A percentile compares a stretch with the other conserved stretches of the same genome.
phyloP scores from a whole-genome alignment of 2,888 invertebrate species.

The Thereva unica region DNA sequence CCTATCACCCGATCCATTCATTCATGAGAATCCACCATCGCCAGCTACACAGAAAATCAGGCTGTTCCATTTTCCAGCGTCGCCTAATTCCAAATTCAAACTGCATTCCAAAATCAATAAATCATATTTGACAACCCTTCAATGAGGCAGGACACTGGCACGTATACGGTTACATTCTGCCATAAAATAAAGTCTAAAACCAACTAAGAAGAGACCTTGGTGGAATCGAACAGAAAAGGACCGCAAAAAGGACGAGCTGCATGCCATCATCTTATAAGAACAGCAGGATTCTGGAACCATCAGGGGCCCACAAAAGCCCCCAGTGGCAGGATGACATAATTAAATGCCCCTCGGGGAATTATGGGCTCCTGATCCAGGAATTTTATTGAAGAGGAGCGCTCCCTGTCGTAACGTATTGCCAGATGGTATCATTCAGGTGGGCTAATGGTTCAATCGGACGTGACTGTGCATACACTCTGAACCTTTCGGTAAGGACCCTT shows the following conservation, averaged over 20 bases:
- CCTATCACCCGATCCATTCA: no score
- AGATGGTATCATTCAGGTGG: constrained; percentile 33
- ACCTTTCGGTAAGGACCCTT: constrained; percentile 14
- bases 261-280: no score
- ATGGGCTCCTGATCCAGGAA: constrained; percentile 34
- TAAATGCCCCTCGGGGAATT: constrained; percentile 31
- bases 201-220: no score
- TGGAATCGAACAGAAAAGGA: no score
- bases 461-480: constrained; percentile 27
- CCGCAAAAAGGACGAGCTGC: no score
- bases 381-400: constrained; percentile 22
- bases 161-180: constrained; percentile 31
- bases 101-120: constrained; percentile 24
- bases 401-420: constrained; percentile 5
- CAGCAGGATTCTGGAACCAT: no score
- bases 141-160: constrained; percentile 15
- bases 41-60: no score
- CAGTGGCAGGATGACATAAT: constrained; percentile 24
- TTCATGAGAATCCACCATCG: no score
- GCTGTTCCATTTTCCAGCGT: constrained; percentile 21
- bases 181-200: constrained; percentile 28
- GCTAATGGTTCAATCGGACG: constrained; percentile 30
- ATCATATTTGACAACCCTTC: constrained; percentile 33
- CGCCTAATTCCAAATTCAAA: constrained; percentile 21
- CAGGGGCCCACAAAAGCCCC: constrained; percentile 15